Percentiles rank a stretch among this genome's conserved stretches.
These are phyloP conservation scores for Ranitomeya variabilis DNA, from an alignment of 2,113 vertebrate genomes.

Conservation along the genomic window DNA sequence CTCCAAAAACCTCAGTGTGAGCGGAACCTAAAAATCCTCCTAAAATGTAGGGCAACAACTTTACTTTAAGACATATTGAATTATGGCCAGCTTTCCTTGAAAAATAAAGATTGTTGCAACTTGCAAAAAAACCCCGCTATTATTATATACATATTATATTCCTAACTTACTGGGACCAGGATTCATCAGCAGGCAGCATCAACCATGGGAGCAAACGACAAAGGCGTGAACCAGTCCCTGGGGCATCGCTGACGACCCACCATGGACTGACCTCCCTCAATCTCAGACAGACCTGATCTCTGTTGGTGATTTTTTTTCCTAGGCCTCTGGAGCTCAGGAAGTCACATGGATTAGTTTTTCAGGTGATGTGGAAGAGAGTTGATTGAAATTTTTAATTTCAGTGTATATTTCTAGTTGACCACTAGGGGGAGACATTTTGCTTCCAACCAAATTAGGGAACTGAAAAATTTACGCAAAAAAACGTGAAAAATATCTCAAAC, in stretches of 20 bases:
- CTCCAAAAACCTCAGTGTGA: no score
- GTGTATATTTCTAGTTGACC: not conserved
- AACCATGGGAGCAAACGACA: not conserved
- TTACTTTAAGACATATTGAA: no score
- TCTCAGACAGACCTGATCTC: not conserved
- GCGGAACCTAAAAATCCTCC: no score
- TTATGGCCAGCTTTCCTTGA: not conserved
- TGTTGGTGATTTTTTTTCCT: not conserved
- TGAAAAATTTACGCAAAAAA: not conserved
- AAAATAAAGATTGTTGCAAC: not conserved
- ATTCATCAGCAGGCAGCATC: constrained; percentile 3
- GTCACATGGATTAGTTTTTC: not conserved
- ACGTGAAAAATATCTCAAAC: not conserved
- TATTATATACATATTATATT: not conserved
- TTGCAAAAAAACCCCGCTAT: no score
- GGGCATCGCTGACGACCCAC: not conserved
- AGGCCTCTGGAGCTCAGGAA: not conserved
- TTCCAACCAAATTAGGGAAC: not conserved
- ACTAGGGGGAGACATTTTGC: constrained; percentile 19
- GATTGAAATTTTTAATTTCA: not conserved
- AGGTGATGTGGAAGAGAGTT: not conserved
- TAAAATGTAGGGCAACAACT: no score
- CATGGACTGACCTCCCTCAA: not conserved
- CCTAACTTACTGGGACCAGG: constrained; percentile 2
- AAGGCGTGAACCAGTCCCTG: not conserved